These are phyloP conservation scores for Drosophila mettleri DNA, from an alignment of 2,888 invertebrate genomes.

Conservation along the genomic window DNA sequence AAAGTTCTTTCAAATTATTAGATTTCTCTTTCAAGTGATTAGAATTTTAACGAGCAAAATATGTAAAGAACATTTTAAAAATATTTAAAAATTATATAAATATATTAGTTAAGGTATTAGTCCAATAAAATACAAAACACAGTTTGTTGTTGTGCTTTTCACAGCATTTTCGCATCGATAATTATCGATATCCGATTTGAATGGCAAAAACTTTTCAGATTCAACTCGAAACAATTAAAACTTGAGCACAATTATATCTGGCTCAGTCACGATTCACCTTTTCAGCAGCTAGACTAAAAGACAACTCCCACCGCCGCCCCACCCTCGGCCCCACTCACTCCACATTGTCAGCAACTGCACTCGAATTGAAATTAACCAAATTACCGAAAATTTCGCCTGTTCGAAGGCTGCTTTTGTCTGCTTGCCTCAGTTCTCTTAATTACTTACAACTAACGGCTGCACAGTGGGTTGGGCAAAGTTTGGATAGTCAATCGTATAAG, in stretches of 20 bases:
- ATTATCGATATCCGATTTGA: slow-evolving; percentile 10
- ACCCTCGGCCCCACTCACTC: background rate
- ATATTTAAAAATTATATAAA: too few species aligned
- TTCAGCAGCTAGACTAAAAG: background rate
- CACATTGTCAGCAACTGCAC: slow-evolving; percentile 16
- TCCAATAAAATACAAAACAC: too few species aligned
- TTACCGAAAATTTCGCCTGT: slow-evolving; percentile 59
- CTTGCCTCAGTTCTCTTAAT: slow-evolving; percentile 54
- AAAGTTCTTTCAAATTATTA: too few species aligned
- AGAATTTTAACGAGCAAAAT: too few species aligned
- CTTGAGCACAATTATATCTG: slow-evolving; percentile 15
- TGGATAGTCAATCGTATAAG: slow-evolving; percentile 37
- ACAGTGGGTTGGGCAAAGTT: slow-evolving; percentile 45
- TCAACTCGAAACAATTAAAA: slow-evolving; percentile 25
- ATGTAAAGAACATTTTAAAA: too few species aligned
- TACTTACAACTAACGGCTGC: slow-evolving; percentile 65
- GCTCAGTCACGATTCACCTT: background rate
- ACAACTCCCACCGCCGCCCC: too few species aligned
- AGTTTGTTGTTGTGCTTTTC: background rate
- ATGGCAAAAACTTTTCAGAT: slow-evolving; percentile 1
- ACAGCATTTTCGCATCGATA: background rate
- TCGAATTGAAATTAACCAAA: slow-evolving; percentile 74
- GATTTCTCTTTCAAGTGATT: too few species aligned
- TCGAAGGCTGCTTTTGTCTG: slow-evolving; percentile 32
- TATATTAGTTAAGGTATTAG: too few species aligned